Percentiles rank a stretch among this genome's conserved stretches.
Conservation (phyloP, 2,113 vertebrate species). For the Aplodontia rufa region DNA sequence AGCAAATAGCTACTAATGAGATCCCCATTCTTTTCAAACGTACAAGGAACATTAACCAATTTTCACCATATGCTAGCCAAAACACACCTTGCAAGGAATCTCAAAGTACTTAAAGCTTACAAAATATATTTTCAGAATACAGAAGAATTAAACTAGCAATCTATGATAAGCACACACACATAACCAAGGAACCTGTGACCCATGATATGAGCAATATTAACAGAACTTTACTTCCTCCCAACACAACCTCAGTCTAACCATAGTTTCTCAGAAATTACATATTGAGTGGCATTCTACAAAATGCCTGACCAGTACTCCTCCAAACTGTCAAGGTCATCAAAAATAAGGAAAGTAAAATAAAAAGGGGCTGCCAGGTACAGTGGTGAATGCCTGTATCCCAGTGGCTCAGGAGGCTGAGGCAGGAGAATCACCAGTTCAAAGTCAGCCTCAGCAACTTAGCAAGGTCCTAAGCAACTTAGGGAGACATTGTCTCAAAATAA, state of each 20-base stretch:
- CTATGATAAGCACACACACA: neutral
- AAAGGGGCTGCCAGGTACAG: no score
- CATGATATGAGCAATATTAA: neutral
- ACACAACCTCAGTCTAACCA: neutral
- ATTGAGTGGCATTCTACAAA: neutral
- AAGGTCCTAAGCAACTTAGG: no score
- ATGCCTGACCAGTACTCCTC: neutral
- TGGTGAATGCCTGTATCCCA: no score
- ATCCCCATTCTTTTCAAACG: neutral
- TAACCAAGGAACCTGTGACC: no score
- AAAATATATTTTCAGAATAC: neutral
- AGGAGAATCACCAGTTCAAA: no score
- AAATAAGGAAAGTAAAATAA: constrained; percentile 1
- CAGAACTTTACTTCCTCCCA: neutral
- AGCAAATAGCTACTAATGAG: neutral
- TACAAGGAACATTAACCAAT: constrained; percentile 4
- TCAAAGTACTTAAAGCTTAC: constrained; percentile 17
- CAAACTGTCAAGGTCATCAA: neutral
- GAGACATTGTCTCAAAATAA: no score
- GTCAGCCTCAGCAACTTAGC: no score
- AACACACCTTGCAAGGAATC: neutral
- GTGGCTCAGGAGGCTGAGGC: no score
- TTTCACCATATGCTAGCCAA: neutral
- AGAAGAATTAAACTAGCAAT: constrained; percentile 39
- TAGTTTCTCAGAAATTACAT: neutral